Percentiles rank a stretch among this genome's conserved stretches.
Conservation (phyloP, 2,888 invertebrate species). For the Scaptomyza parva region DNA sequence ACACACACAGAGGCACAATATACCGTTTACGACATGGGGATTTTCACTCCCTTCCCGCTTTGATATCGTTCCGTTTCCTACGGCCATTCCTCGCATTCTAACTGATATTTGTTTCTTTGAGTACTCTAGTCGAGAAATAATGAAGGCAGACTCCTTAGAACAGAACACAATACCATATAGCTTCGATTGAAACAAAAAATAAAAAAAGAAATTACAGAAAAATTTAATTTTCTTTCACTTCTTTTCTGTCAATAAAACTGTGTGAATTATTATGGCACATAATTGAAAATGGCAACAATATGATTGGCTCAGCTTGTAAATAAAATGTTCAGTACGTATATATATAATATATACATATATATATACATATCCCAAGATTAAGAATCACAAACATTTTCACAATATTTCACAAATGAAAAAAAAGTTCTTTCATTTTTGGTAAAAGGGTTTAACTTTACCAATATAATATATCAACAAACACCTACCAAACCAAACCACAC, state of each 20-base stretch:
- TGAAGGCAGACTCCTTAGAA: background rate
- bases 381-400: no score
- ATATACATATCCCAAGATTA: no score
- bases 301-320: background rate
- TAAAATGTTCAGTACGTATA: background rate
- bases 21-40: slow-evolving; percentile 8
- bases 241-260: slow-evolving; percentile 53
- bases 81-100: slow-evolving; percentile 47
- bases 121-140: slow-evolving; percentile 16
- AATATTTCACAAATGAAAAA: background rate
- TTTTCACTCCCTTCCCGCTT: slow-evolving; percentile 49
- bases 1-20: background rate
- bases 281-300: slow-evolving; percentile 2
- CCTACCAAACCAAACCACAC: background rate
- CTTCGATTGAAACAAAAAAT: no score
- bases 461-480: background rate
- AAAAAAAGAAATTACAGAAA: no score
- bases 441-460: background rate
- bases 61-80: slow-evolving; percentile 58
- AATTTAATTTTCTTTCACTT: slow-evolving; percentile 14
- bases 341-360: no score
- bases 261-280: slow-evolving; percentile 27
- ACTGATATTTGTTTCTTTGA: slow-evolving; percentile 18
- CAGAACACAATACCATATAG: background rate
- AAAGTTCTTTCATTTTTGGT: background rate